Evolutionary conservation across 2,113 vertebrate genomes (phyloP).

Genomic region (Nothoprocta perdicaria): DNA sequence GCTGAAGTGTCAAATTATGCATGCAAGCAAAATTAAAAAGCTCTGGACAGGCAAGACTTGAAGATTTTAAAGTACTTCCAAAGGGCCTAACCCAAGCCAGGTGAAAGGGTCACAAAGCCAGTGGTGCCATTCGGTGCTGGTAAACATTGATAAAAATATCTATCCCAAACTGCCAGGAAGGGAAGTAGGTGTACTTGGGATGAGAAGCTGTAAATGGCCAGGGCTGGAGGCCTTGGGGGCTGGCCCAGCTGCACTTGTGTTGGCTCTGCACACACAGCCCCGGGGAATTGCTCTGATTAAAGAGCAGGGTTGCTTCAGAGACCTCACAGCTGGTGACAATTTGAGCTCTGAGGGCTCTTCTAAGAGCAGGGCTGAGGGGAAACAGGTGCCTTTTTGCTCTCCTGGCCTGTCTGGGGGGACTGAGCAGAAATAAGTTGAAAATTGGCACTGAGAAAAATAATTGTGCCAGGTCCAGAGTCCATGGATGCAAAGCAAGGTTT

Average conservation of each 20-base stretch:
- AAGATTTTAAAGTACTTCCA: not conserved
- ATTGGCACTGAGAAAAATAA: not conserved
- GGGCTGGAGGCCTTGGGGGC: not conserved
- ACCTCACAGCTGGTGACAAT: fast-evolving
- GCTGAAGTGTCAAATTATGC: slow-evolving; percentile 41
- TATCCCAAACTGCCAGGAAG: not conserved
- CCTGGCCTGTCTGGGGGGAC: not conserved
- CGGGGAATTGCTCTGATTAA: not conserved
- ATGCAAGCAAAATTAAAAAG: not conserved
- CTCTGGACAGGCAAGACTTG: not conserved
- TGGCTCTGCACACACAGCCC: not conserved
- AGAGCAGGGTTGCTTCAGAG: fast-evolving
- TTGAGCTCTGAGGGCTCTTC: not conserved
- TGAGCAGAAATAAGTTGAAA: not conserved
- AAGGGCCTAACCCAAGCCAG: not conserved
- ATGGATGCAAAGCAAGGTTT: not conserved
- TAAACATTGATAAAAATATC: not conserved
- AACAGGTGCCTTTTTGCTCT: not conserved
- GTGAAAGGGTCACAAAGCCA: not conserved
- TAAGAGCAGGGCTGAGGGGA: not conserved
- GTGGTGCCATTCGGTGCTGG: not conserved
- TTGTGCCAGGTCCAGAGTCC: not conserved
- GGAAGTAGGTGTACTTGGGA: not conserved
- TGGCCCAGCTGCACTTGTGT: not conserved
- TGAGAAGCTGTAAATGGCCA: not conserved